Percentiles rank a stretch among this genome's conserved stretches.
Evolutionary conservation across 2,888 invertebrate species (phyloP).

Genomic region (Parnassius glacialis): DNA sequence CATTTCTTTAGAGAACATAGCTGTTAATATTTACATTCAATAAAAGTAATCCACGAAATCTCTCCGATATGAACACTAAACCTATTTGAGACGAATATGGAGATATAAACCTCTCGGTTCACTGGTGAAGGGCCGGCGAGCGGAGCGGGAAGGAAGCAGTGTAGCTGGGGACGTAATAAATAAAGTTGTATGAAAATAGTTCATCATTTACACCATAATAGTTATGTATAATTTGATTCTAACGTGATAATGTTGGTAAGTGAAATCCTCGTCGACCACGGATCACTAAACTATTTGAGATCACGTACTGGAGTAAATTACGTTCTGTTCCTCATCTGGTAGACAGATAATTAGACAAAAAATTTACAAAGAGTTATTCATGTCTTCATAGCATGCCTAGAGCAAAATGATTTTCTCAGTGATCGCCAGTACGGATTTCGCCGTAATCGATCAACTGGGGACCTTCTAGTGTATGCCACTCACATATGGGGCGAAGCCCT

Average conservation of each 20-base stretch:
- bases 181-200: not conserved
- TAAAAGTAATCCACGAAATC: not conserved
- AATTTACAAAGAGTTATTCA: too few species aligned
- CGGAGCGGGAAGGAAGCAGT: not conserved
- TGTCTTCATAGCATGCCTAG: too few species aligned
- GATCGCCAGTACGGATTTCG: too few species aligned
- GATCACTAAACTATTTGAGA: not conserved
- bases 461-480: too few species aligned
- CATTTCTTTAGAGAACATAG: not conserved
- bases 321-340: not conserved
- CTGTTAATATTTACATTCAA: not conserved
- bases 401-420: too few species aligned
- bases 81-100: not conserved
- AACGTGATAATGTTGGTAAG: not conserved
- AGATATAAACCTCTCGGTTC: not conserved
- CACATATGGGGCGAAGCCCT: too few species aligned
- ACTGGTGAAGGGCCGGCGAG: not conserved
- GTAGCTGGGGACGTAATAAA: not conserved
- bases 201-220: too few species aligned
- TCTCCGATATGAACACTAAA: not conserved
- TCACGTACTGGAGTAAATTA: not conserved
- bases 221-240: too few species aligned
- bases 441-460: too few species aligned
- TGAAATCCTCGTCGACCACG: not conserved
- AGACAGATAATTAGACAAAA: too few species aligned